Percentiles rank a stretch among this genome's conserved stretches.
Evolutionary conservation across 2,888 invertebrate genomes (phyloP).

Genomic region (Morinoia aosen): DNA sequence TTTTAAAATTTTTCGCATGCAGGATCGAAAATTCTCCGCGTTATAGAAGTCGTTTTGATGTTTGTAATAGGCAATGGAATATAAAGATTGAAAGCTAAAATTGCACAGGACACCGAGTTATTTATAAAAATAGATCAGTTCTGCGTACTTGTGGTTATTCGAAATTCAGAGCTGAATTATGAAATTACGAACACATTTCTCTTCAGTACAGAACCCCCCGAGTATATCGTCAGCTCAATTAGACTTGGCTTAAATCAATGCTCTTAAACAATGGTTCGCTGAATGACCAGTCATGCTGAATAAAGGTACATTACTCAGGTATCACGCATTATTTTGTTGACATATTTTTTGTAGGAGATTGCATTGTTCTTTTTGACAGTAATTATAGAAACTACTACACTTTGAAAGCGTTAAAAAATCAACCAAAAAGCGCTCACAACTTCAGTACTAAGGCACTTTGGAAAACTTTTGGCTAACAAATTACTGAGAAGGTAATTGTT

Average conservation of each 20-base stretch:
- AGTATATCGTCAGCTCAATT: neutral
- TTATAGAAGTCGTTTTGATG: neutral
- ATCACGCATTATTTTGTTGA: neutral
- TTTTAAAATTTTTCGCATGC: neutral
- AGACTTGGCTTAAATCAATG: neutral
- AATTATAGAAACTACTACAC: no score
- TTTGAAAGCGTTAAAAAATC: neutral
- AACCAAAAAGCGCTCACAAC: neutral
- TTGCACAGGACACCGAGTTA: neutral
- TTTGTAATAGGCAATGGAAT: neutral
- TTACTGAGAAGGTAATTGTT: no score
- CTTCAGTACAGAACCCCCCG: neutral
- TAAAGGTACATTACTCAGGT: neutral
- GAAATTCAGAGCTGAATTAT: neutral
- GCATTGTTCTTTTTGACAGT: neutral
- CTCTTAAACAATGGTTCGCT: neutral
- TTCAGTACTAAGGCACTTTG: neutral
- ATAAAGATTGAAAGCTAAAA: neutral
- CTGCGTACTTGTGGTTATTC: neutral
- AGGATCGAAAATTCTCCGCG: neutral
- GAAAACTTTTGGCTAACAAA: no score
- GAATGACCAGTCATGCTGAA: neutral
- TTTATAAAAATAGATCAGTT: neutral
- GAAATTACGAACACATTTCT: neutral
- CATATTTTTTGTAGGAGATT: neutral